These are phyloP conservation scores for Spicauda simplicius DNA, from an alignment of 2,888 invertebrate species.

Conservation along the genomic window DNA sequence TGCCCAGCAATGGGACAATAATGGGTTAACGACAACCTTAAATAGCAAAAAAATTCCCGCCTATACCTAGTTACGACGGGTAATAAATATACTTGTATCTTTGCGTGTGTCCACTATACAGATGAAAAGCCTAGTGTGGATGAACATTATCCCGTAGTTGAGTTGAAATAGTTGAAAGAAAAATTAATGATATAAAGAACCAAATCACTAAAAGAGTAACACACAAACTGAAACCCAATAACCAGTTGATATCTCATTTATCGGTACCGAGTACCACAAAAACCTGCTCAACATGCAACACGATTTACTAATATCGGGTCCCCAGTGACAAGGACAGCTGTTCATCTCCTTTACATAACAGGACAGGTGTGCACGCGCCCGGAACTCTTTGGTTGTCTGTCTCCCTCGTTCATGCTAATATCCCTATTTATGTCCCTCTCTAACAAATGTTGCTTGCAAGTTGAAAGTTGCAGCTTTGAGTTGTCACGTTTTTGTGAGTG, in stretches of 20 bases:
- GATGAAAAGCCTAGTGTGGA: too few species aligned
- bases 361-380: slow-evolving; percentile 41
- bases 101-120: too few species aligned
- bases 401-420: slow-evolving; percentile 43
- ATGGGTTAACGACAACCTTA: too few species aligned
- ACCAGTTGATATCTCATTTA: not conserved
- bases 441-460: slow-evolving; percentile 6
- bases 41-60: too few species aligned
- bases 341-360: slow-evolving; percentile 46
- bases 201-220: too few species aligned
- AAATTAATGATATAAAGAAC: too few species aligned
- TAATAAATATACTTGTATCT: too few species aligned
- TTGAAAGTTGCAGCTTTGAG: slow-evolving; percentile 6
- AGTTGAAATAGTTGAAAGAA: too few species aligned
- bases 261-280: not conserved
- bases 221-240: not conserved
- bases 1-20: too few species aligned
- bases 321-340: slow-evolving; percentile 62
- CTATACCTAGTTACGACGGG: too few species aligned
- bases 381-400: slow-evolving; percentile 38
- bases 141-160: too few species aligned
- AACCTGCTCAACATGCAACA: slow-evolving; percentile 32
- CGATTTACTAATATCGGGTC: slow-evolving; percentile 49
- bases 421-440: not conserved
- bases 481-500: not conserved